phyloP scores from a whole-genome alignment of 2,888 invertebrate species.

The Meta bourneti region DNA sequence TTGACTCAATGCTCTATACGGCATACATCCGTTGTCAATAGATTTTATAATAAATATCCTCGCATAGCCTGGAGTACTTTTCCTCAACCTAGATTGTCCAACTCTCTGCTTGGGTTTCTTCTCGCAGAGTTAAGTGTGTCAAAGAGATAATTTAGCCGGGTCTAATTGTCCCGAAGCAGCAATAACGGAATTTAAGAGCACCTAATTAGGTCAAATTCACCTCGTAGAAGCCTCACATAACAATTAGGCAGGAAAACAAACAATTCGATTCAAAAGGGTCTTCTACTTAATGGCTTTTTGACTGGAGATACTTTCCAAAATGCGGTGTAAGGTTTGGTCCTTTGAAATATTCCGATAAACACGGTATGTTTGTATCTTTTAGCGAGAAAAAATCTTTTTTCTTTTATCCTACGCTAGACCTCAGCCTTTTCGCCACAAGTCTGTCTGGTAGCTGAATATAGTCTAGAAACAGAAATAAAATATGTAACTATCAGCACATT shows the following conservation, averaged over 20 bases:
- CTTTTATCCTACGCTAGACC: neutral
- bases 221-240: constrained; percentile 1
- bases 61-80: constrained; percentile 10
- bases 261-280: neutral
- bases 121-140: constrained; percentile 19
- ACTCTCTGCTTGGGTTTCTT: too few relatives aligned
- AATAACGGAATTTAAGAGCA: constrained; percentile 27
- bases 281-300: neutral
- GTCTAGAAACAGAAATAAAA: too few relatives aligned
- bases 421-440: too few relatives aligned
- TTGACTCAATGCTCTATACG: neutral
- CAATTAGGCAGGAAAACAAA: constrained; percentile 11
- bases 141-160: constrained; percentile 34
- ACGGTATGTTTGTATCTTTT: neutral
- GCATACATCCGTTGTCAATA: neutral
- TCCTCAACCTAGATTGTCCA: constrained; percentile 22
- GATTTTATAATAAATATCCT: constrained; percentile 9
- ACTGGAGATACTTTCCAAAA: too few relatives aligned
- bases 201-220: constrained; percentile 28
- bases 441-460: too few relatives aligned
- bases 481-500: too few relatives aligned
- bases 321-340: too few relatives aligned
- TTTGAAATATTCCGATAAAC: too few relatives aligned
- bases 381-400: neutral
- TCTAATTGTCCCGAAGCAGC: constrained; percentile 26